Percentiles rank a stretch among this genome's conserved stretches.
Conservation (phyloP, 2,888 invertebrate species). For the Pristionchus arcanus region DNA sequence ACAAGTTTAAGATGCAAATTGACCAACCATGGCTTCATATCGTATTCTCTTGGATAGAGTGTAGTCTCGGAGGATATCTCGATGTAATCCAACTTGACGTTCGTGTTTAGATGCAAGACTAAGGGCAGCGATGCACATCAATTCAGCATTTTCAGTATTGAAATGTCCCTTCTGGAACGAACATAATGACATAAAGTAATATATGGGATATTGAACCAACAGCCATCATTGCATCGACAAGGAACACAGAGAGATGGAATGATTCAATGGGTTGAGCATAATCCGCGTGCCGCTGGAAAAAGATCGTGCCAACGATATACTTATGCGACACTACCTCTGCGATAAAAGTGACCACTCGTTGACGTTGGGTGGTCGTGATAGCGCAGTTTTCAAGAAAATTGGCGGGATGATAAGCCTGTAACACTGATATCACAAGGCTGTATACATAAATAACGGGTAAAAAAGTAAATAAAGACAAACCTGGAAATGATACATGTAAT, state of each 20-base stretch:
- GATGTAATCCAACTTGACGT: constrained; percentile 22
- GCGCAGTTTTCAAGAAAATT: background rate
- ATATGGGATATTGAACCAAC: background rate
- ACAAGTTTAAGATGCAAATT: background rate
- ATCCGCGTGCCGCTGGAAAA: background rate
- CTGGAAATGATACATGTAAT: constrained; percentile 44
- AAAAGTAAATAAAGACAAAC: background rate
- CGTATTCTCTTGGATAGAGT: background rate
- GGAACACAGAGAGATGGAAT: constrained; percentile 33
- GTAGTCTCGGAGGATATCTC: background rate
- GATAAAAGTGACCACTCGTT: constrained; percentile 1
- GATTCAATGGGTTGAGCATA: background rate
- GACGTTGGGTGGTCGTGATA: background rate
- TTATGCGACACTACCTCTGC: constrained; percentile 19
- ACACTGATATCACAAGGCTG: background rate
- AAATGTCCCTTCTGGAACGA: background rate
- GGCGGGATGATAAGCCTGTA: background rate
- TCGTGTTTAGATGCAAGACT: constrained; percentile 37
- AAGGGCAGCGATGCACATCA: constrained; percentile 34
- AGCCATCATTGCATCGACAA: constrained; percentile 1
- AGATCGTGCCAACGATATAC: too few species aligned
- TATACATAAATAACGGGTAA: too few species aligned
- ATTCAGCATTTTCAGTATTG: constrained; percentile 5
- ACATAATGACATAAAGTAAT: background rate
- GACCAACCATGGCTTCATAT: background rate